Evolutionary conservation across 2,797 vertebrate genomes (phyloP).

Genomic region (Dicrostonyx torquatus): DNA sequence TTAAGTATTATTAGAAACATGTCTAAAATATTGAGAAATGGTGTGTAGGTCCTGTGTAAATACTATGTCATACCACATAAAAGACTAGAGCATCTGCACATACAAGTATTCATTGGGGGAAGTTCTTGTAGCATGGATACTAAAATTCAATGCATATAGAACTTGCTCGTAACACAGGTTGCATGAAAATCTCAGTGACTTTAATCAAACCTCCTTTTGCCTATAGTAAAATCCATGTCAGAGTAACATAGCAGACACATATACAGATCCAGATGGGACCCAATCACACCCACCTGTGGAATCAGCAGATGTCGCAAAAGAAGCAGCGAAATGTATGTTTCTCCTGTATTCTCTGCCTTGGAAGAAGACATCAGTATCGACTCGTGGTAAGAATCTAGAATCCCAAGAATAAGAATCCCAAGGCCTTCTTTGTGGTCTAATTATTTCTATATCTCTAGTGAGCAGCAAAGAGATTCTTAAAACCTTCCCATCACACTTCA

Average conservation of each 20-base stretch:
- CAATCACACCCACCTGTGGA: not conserved
- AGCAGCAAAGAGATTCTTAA: not conserved
- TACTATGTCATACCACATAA: not conserved
- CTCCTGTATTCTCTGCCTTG: not conserved
- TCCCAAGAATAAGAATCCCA: not conserved
- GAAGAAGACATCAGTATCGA: not conserved
- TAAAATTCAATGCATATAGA: not conserved
- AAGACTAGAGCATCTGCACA: not conserved
- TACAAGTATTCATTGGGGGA: not conserved
- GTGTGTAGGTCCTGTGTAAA: not conserved
- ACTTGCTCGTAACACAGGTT: not conserved
- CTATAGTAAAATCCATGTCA: not conserved
- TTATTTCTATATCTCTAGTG: not conserved
- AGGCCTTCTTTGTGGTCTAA: not conserved
- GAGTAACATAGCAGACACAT: not conserved
- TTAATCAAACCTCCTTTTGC: not conserved
- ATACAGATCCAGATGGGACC: fast-evolving
- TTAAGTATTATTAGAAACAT: not conserved
- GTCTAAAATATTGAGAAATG: not conserved
- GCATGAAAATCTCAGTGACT: not conserved
- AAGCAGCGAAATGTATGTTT: not conserved
- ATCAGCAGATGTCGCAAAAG: not conserved
- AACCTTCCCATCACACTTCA: not conserved
- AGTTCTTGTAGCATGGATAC: not conserved
- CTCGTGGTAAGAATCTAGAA: not conserved